Base-by-base conservation (phyloP, 2,888 invertebrate genomes). In the Lepidochitona cinerea region DNA sequence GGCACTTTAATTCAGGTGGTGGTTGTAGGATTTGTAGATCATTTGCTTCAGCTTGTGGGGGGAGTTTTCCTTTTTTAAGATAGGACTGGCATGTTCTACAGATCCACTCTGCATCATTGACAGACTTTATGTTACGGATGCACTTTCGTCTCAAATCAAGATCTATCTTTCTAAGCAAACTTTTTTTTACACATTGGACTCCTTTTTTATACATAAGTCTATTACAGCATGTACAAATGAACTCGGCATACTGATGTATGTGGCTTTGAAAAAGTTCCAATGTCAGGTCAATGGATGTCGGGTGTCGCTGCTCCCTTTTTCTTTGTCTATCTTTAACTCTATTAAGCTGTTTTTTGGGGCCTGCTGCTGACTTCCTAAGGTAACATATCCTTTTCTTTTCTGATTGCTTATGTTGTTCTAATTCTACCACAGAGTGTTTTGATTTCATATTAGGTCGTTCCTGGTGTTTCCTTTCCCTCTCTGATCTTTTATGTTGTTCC, bases 21-120 rank as follows among this genome's bases (percentile, higher is more conserved):
- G 18, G 1, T 26, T 5, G 6, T 32, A 26, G 41, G 37, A 71
- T 18, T 26, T 14, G 41, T 32, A 71, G 32, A 32, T 49, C 32
- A 32, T 71, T 71, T 12, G 37, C 37, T n/a, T 71, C 37, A 18
- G 64, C 37, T 37, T 71, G 71, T 37, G 71, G 71, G 9, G 71
- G 66, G 7, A 71, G n/a, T 18, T 65, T 37, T 29, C 35, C 5
- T 14, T 41, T 65, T 29, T 49, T 37, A 9, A 69, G 4, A 33
- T 71, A 49, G 18, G 41, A 37, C 32, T 41, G 3, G 35, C 71
- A 71, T 29, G 66, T 71, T 1, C 41, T 37, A 36, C 71, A 71
- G 4, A 71, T 41, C 71, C 71, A 71, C 26, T 71, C 66, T 23
- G 18, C 35, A 2, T 26, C 33, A 23, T 26, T 4, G 33, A 35